Evolutionary conservation across 2,113 vertebrate species (phyloP).

Genomic region (Isurus oxyrinchus): DNA sequence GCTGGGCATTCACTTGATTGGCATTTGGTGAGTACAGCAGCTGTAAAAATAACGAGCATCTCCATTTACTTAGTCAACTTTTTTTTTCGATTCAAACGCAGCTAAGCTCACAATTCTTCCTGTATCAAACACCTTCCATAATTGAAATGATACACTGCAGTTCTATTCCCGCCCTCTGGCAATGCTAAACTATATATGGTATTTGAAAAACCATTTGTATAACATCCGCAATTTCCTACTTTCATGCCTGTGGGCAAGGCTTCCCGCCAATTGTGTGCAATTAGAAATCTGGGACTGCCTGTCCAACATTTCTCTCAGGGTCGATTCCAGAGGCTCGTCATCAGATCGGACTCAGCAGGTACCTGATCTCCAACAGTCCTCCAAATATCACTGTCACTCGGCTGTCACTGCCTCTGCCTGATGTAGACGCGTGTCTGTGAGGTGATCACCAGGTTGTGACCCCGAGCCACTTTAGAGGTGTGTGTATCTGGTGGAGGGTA

Average conservation of each 20-base stretch:
- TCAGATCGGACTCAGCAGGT: no score
- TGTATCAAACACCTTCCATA: neutral
- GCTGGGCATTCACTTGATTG: neutral
- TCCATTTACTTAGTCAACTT: neutral
- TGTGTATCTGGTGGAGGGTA: no score
- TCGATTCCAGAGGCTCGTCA: no score
- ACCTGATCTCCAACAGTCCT: no score
- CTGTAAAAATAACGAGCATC: neutral
- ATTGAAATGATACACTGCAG: neutral
- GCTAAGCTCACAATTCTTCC: neutral
- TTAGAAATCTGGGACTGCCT: neutral
- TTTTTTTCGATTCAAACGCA: neutral
- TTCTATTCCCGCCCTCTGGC: neutral
- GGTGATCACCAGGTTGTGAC: no score
- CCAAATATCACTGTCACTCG: no score
- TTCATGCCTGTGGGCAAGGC: neutral
- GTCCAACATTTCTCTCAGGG: no score
- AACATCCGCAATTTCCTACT: neutral
- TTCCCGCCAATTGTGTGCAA: neutral
- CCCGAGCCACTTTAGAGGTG: no score
- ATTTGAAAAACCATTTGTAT: neutral
- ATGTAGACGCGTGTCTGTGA: no score
- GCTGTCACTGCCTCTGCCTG: no score
- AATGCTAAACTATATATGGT: neutral
- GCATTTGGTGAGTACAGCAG: neutral